A percentile compares a stretch with the other conserved stretches of the same genome.
Conservation (phyloP, 2,888 invertebrate genomes). For the Agonopterix alstromeriana region DNA sequence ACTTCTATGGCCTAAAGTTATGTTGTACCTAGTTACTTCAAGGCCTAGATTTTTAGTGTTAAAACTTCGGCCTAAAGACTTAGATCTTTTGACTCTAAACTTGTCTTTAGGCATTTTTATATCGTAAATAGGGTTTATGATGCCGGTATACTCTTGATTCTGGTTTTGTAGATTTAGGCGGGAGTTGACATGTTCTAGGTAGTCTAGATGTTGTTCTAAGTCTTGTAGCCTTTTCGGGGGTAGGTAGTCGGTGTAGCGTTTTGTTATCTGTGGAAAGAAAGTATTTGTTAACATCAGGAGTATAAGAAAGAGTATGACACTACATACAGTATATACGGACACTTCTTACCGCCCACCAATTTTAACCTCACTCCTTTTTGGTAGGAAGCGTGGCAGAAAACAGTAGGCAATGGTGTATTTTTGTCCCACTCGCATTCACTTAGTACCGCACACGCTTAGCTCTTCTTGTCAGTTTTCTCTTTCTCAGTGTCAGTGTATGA, state of each 20-base stretch:
- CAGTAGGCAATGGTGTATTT: too few species aligned
- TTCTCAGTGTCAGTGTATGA: too few species aligned
- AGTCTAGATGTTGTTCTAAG: constrained; percentile 24
- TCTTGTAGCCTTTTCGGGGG: constrained; percentile 38
- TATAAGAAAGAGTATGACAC: too few species aligned
- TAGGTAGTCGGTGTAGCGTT: constrained; percentile 39
- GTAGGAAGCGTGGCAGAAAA: too few species aligned
- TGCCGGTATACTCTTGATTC: constrained; percentile 43
- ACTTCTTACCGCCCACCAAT: too few species aligned
- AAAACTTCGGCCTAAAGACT: constrained; percentile 54
- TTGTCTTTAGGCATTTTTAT: constrained; percentile 57
- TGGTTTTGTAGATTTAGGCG: constrained; percentile 14
- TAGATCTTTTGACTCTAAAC: constrained; percentile 57
- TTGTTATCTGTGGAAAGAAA: not conserved
- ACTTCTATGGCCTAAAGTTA: constrained; percentile 47
- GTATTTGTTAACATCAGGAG: not conserved
- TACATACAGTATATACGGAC: too few species aligned
- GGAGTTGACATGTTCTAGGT: constrained; percentile 22
- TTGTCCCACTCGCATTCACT: too few species aligned
- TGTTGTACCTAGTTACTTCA: constrained; percentile 52
- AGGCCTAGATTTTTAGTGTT: constrained; percentile 41
- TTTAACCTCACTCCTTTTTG: too few species aligned
- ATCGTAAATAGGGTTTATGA: constrained; percentile 63
- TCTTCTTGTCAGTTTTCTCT: too few species aligned
- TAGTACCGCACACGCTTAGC: too few species aligned